These are phyloP conservation scores for Oligia strigilis DNA, from an alignment of 2,888 invertebrate genomes.

Conservation along the genomic window DNA sequence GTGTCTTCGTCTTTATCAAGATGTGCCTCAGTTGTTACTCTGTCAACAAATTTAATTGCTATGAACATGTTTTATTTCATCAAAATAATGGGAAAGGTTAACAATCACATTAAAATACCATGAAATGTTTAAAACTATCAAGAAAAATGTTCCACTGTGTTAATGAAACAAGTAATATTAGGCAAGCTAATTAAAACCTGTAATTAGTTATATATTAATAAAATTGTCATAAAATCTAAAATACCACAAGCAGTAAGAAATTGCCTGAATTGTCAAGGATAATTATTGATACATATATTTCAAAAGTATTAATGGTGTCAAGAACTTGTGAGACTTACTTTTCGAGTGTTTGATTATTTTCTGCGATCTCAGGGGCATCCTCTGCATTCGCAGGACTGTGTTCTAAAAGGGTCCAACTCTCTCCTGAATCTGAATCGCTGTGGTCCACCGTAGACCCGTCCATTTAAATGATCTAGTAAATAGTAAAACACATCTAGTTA, in stretches of 20 bases:
- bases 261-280: constrained; percentile 37
- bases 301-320: neutral
- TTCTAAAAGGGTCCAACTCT: constrained; percentile 88
- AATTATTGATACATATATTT: constrained; percentile 7
- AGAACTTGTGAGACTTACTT: constrained; percentile 70
- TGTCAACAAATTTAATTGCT: constrained; percentile 63
- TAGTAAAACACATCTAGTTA: constrained; percentile 31
- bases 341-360: constrained; percentile 63
- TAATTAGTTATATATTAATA: neutral
- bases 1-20: constrained; percentile 88
- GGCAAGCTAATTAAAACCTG: constrained; percentile 6
- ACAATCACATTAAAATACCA: constrained; percentile 9
- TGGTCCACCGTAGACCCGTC: constrained; percentile 82
- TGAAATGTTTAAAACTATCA: neutral
- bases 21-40: constrained; percentile 69
- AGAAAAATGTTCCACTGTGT: constrained; percentile 1
- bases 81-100: neutral
- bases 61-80: neutral
- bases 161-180: constrained; percentile 5
- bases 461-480: constrained; percentile 75
- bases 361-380: constrained; percentile 75
- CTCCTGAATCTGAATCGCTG: constrained; percentile 89
- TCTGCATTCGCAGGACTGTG: constrained; percentile 75
- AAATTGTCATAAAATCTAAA: constrained; percentile 11
- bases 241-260: constrained; percentile 16